A percentile compares a stretch with the other conserved stretches of the same genome.
Evolutionary conservation across 53 echinoderm and acorn worm genomes (phyloP).

Genomic region (Arbacia lixula): DNA sequence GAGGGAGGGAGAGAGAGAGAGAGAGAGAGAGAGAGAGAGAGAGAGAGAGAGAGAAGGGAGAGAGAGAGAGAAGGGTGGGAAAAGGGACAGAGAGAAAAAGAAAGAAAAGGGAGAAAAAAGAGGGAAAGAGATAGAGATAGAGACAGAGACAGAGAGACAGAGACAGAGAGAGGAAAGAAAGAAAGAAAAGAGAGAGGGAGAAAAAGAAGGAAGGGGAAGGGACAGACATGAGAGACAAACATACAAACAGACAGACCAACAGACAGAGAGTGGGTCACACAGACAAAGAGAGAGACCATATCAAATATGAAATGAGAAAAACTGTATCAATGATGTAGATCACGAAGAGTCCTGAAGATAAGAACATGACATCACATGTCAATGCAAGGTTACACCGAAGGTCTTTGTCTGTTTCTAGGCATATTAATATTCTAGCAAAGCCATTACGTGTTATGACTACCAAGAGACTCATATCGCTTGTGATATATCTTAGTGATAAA

Average conservation of each 20-base stretch:
- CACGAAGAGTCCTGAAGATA: too few relatives aligned
- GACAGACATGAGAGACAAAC: background rate
- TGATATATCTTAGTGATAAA: too few relatives aligned
- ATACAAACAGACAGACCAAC: background rate
- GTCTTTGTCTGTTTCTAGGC: too few relatives aligned
- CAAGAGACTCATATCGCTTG: too few relatives aligned
- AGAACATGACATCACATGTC: too few relatives aligned
- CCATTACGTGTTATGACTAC: too few relatives aligned
- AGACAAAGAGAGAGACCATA: slow-evolving; percentile 2
- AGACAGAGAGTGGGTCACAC: background rate
- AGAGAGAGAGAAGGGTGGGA: background rate
- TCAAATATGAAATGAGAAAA: too few relatives aligned
- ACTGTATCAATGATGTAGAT: too few relatives aligned
- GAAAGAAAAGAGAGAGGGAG: background rate
- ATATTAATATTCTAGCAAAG: too few relatives aligned
- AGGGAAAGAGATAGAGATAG: background rate
- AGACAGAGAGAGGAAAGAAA: background rate
- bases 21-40: background rate
- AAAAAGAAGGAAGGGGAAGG: background rate
- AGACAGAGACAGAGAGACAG: background rate
- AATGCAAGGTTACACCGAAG: too few relatives aligned
- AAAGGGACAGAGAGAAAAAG: background rate
- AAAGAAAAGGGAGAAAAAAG: slow-evolving; percentile 7
- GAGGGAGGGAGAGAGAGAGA: too few relatives aligned
- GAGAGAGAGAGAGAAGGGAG: background rate